Conservation (phyloP, 2,113 vertebrate genomes). For the Alectura lathami region DNA sequence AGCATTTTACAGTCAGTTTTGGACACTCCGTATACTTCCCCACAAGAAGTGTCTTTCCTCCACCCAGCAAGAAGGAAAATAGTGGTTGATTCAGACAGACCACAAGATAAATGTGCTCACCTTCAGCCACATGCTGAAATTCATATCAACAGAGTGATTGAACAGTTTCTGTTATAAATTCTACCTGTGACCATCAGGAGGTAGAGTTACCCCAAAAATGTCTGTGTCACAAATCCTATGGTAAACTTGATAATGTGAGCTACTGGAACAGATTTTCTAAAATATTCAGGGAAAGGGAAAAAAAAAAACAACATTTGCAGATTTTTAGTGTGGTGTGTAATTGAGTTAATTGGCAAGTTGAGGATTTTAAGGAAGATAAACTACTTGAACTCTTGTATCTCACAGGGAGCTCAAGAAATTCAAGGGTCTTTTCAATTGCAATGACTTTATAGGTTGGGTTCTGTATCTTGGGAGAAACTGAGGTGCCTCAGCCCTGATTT, state of each 20-base stretch:
- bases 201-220: not conserved
- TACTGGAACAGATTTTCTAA: not conserved
- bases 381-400: not conserved
- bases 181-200: not conserved
- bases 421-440: not conserved
- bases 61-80: not conserved
- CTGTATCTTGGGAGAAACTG: not conserved
- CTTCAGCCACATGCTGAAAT: not conserved
- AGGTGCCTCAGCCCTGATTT: not conserved
- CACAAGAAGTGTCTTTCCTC: not conserved
- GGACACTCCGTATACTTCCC: not conserved
- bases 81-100: not conserved
- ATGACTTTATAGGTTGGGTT: not conserved
- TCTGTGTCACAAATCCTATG: not conserved
- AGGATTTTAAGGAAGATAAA: not conserved
- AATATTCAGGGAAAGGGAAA: not conserved
- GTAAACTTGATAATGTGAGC: not conserved
- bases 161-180: not conserved
- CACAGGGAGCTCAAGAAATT: not conserved
- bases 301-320: not conserved
- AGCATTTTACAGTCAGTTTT: not conserved
- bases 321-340: not conserved
- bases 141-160: not conserved
- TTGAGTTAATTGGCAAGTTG: not conserved
- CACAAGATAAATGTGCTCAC: not conserved